These are phyloP conservation scores for Lamprologus callipterus DNA, from an alignment of 2,113 vertebrate species.

Conservation along the genomic window DNA sequence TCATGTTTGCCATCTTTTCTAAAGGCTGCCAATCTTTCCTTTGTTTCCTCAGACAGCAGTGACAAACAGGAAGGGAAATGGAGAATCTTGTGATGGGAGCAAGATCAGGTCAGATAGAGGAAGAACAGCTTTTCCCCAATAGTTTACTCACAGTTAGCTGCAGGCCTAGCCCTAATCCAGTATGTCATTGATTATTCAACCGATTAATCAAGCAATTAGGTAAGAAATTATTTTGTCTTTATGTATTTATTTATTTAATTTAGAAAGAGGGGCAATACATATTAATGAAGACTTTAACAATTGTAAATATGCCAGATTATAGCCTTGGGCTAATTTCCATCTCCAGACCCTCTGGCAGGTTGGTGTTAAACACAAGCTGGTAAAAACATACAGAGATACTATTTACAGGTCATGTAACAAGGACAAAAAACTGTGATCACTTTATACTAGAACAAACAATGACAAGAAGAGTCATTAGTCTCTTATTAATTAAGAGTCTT, in stretches of 20 bases:
- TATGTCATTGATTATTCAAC: not conserved
- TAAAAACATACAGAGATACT: not conserved
- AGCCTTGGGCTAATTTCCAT: not conserved
- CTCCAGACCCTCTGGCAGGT: not conserved
- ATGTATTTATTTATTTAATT: not conserved
- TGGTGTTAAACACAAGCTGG: not conserved
- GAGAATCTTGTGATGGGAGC: slow-evolving; percentile 35
- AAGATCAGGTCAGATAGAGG: slow-evolving; percentile 31
- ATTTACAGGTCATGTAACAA: not conserved
- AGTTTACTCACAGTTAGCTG: not conserved
- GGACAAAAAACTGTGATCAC: not conserved
- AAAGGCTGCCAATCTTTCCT: slow-evolving; percentile 44
- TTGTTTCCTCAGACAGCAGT: slow-evolving; percentile 42
- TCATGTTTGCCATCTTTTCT: slow-evolving; percentile 51
- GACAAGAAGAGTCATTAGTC: not conserved
- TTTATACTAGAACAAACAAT: not conserved
- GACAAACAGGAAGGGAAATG: slow-evolving; percentile 36
- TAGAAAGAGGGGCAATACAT: not conserved
- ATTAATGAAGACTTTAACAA: fast-evolving
- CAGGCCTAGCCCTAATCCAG: not conserved
- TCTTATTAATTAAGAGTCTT: not conserved
- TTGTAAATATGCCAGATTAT: not conserved
- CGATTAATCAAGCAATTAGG: not conserved
- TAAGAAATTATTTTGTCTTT: not conserved
- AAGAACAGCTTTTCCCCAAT: slow-evolving; percentile 9